A percentile compares a stretch with the other conserved stretches of the same genome.
Evolutionary conservation across 2,888 invertebrate species (phyloP).

Genomic region (Athripsodes cinereus): DNA sequence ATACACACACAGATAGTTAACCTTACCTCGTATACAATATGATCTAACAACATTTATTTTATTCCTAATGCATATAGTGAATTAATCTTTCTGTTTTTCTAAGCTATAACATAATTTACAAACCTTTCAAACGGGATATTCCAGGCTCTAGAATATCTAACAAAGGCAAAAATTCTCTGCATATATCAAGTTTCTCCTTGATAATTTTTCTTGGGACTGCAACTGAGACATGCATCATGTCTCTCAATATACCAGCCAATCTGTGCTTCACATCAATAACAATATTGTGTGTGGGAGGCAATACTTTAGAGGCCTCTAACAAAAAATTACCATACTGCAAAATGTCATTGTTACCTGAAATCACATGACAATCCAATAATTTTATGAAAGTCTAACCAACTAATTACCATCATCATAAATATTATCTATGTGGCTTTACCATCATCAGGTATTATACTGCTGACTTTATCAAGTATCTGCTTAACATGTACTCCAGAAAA

Average conservation of each 20-base stretch:
- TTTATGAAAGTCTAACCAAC: neutral
- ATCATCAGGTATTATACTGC: neutral
- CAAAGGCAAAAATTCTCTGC: constrained; percentile 58
- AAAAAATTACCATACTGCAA: constrained; percentile 48
- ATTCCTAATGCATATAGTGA: no score
- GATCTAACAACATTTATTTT: no score
- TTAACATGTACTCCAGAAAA: constrained; percentile 41
- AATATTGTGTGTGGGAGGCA: constrained; percentile 63
- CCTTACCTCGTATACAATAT: no score
- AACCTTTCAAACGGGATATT: constrained; percentile 62
- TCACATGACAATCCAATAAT: neutral
- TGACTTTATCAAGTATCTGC: constrained; percentile 37
- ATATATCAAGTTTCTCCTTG: constrained; percentile 58
- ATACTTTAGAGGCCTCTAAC: constrained; percentile 48
- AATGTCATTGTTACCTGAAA: constrained; percentile 45
- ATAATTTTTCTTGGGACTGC: constrained; percentile 51
- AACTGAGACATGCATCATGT: constrained; percentile 45
- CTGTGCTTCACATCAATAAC: constrained; percentile 65
- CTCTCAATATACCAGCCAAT: constrained; percentile 53
- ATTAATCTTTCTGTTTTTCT: no score
- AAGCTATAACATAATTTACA: neutral
- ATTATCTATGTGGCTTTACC: neutral
- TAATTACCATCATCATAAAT: neutral
- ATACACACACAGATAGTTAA: no score
- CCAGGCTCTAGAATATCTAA: constrained; percentile 65